phyloP scores from a whole-genome alignment of 2,888 invertebrate genomes.

The Myopa tessellatipennis region DNA sequence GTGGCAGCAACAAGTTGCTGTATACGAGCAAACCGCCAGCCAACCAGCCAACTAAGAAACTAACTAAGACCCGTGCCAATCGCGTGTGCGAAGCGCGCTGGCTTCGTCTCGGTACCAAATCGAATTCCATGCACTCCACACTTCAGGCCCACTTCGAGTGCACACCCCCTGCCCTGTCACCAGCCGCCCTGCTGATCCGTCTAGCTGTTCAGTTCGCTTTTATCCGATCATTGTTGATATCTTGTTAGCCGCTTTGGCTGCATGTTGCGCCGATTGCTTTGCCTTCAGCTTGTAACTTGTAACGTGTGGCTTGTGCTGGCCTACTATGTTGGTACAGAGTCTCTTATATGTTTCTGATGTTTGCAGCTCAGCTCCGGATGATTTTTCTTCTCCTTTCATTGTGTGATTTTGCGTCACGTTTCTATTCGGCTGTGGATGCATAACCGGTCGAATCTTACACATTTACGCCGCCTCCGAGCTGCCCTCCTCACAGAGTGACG shows the following conservation, averaged over 20 bases:
- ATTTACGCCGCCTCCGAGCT: not conserved
- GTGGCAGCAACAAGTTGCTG: slow-evolving; percentile 42
- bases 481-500: not conserved
- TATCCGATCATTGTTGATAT: slow-evolving; percentile 25
- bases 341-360: slow-evolving; percentile 13
- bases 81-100: slow-evolving; percentile 67
- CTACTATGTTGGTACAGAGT: not conserved
- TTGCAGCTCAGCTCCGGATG: slow-evolving; percentile 24
- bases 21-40: not conserved
- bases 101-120: slow-evolving; percentile 36
- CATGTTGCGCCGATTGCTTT: slow-evolving; percentile 31
- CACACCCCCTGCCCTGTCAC: not conserved
- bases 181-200: not conserved
- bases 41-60: slow-evolving; percentile 32
- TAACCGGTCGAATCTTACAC: not conserved
- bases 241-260: slow-evolving; percentile 15
- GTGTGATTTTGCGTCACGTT: not conserved
- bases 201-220: not conserved
- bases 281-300: slow-evolving; percentile 45
- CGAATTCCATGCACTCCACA: slow-evolving; percentile 4
- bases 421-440: not conserved
- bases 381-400: slow-evolving; percentile 18
- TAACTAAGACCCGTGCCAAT: slow-evolving; percentile 64
- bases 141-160: slow-evolving; percentile 36
- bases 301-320: slow-evolving; percentile 29